Percentiles rank a stretch among this genome's conserved stretches.
Evolutionary conservation across 2,888 invertebrate genomes (phyloP).

Genomic region (Deroplatys truncata): DNA sequence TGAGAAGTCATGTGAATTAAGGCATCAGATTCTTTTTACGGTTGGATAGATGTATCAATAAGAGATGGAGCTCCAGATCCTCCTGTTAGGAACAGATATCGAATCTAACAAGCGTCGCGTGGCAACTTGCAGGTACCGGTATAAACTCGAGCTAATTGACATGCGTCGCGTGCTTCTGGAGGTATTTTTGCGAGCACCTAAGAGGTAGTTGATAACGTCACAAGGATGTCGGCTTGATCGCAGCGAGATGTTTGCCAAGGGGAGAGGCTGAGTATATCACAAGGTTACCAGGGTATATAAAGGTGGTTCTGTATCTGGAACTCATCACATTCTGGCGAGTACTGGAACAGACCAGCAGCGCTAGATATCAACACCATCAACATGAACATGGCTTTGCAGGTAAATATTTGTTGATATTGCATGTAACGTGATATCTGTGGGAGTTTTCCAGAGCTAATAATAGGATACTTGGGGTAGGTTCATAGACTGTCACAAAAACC

Average conservation of each 20-base stretch:
- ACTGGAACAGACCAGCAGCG: conserved; percentile 20
- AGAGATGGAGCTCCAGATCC: too few relatives aligned
- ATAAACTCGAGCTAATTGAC: not conserved
- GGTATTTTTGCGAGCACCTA: not conserved
- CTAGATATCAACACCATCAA: not conserved
- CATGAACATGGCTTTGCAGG: not conserved
- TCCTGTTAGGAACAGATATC: not conserved
- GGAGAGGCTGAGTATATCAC: not conserved
- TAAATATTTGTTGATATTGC: not conserved
- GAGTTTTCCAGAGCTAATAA: too few relatives aligned
- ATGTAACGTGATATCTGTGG: too few relatives aligned
- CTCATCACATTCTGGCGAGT: conserved; percentile 15
- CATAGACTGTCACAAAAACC: too few relatives aligned
- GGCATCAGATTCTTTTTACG: too few relatives aligned
- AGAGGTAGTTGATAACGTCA: not conserved
- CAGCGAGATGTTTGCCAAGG: not conserved
- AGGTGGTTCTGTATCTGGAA: not conserved
- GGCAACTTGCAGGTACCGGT: not conserved
- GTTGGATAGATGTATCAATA: too few relatives aligned
- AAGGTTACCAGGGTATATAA: not conserved
- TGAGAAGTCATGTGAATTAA: too few relatives aligned
- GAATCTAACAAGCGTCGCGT: not conserved
- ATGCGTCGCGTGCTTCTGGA: not conserved
- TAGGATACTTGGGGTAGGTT: too few relatives aligned
- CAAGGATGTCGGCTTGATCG: not conserved